Evolutionary conservation across 2,113 vertebrate species (phyloP), one percentile per base, ranked within the genome.

Genomic region (Columba livia): DNA sequence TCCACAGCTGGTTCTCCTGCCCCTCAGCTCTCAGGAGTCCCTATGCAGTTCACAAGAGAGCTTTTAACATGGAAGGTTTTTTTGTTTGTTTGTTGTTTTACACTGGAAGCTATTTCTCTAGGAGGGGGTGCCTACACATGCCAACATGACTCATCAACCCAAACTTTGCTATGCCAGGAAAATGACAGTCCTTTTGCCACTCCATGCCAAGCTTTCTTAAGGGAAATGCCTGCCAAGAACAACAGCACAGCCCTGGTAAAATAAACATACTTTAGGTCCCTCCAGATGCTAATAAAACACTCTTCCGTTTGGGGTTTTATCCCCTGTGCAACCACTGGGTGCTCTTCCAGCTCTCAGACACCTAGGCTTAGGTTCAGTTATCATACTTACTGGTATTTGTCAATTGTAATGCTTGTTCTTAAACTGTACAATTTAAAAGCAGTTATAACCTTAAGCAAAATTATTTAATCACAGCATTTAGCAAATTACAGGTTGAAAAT

Each of bases 371-470:
- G 28, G 44, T 85, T 90, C 5, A 6, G 82, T 90, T 88, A 47
- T 90, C 85, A 47, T 47, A 32, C 80, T 94, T 86, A 54, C 70
- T 94, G 48, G 42, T 3, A 6, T 89, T 90, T 90, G 90, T 86
- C 80, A 92, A 61, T 84, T 86, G 48, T 69, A 93, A 79, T 0
- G 5, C 29, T 78, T 4, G 1, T 10, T 74, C 60, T 77, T 93
- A 67, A 90, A 88, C 83, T 60, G 40, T 82, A 69, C 61, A 47
- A 67, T 67, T 85, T 77, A 81, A 94, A 95, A 84, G 12, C 69
- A 93, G 86, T 87, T 93, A 90, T 95, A 94, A 92, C 91, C 95
- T 89, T 92, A 72, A 97, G 89, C 79, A 90, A 64, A 84, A 91
- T 85, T 92, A 91, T 90, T 96, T 94, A 90, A 95, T 92, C 9